Evolutionary conservation across 2,888 invertebrate species (phyloP).

Genomic region (Caradrina clavipalpis): DNA sequence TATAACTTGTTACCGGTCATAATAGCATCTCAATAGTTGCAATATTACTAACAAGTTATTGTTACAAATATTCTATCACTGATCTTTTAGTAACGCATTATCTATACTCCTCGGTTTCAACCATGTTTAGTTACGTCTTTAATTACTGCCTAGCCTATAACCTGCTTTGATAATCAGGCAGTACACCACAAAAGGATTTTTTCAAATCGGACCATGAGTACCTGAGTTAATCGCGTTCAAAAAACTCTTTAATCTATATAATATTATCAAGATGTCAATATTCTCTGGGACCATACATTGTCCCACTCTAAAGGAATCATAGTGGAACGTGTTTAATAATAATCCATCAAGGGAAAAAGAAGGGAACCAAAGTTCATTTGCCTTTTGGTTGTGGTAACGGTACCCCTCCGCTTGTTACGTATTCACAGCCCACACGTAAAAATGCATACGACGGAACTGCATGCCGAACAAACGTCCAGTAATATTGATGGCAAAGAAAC

Average conservation of each 20-base stretch:
- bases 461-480: constrained; percentile 23
- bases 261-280: constrained; percentile 1
- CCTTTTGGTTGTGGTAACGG: constrained; percentile 61
- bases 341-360: constrained; percentile 44
- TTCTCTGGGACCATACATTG: background rate
- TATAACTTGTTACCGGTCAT: background rate
- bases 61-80: constrained; percentile 1
- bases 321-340: constrained; percentile 20
- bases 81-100: constrained; percentile 1
- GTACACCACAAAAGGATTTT: too few species aligned
- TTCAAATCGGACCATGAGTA: too few species aligned
- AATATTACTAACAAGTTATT: background rate
- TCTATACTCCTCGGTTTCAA: background rate
- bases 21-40: constrained; percentile 1
- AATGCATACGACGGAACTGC: constrained; percentile 61
- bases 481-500: constrained; percentile 13
- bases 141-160: too few species aligned
- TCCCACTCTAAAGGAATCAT: constrained; percentile 1
- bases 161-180: too few species aligned
- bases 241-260: too few species aligned
- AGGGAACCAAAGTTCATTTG: constrained; percentile 59
- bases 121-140: too few species aligned
- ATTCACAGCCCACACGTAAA: constrained; percentile 62
- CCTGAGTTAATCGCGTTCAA: too few species aligned
- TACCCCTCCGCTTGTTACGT: constrained; percentile 54